Base-by-base conservation (phyloP, 2,888 invertebrate species). In the Lycia hirtaria region DNA sequence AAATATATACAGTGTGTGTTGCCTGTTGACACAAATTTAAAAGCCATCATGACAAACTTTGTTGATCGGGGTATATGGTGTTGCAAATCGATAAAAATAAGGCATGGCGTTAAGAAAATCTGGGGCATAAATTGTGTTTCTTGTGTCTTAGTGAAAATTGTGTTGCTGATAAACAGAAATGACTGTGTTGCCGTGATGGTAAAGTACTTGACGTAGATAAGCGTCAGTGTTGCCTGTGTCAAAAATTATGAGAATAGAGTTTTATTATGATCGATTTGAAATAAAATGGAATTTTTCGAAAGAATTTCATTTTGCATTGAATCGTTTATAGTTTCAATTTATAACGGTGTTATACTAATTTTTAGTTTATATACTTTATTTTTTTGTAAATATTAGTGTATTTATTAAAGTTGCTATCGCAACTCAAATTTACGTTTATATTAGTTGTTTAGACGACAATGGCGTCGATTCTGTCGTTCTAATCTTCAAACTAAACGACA, bases 311-410 rank as follows among this genome's bases (percentile, higher is more conserved):
- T 60, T 44, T 58, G 40, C 37, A 24, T 56, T 53, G 14, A 48
- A 48, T 43, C 52, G 49, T 49, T 43, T 19, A 40, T 41, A 58
- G 44, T 35, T 38, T 58, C 35, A 28, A 57, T 62, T 62, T 62
- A 58, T 60, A 57, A 44, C 32, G 38, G 43, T 53, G 61, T 56
- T 63, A 56, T 60, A 62, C 56, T 58, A 65, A 67, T 58, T 56
- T 59, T 62, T 67, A 60, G 62, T 62, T 61, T 4, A 49, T 67
- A 60, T 63, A 57, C 45, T 45, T 60, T 65, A 57, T 65, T 65
- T 64, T n/a, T 67, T 64, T 68, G 60, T 68, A 64, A 45, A 68
- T 65, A 63, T 63, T 52, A 65, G 54, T 59, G 62, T 64, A 62
- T 67, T 65, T 67, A 63, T 67, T 65, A 19, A 60, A 56, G 58